These are phyloP conservation scores for Ischnura elegans DNA, from an alignment of 2,888 invertebrate genomes.

Conservation along the genomic window DNA sequence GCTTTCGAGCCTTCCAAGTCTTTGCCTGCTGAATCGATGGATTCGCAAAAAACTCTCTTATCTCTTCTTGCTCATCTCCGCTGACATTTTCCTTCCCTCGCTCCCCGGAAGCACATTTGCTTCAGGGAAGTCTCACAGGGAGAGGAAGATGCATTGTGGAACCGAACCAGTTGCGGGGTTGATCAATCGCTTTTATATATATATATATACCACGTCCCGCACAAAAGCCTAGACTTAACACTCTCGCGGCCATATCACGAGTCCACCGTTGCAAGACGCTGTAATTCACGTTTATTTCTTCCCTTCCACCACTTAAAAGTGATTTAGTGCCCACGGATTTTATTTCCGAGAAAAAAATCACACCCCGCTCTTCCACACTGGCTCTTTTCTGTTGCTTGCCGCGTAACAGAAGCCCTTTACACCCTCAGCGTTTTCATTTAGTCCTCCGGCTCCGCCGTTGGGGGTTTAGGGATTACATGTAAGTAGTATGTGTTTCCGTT, in stretches of 20 bases:
- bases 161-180: constrained; percentile 20
- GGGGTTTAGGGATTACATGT: background rate
- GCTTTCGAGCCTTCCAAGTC: background rate
- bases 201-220: background rate
- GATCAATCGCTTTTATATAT: constrained; percentile 25
- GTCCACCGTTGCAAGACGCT: too few relatives aligned
- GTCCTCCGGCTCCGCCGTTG: background rate
- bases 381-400: background rate
- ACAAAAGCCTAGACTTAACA: background rate
- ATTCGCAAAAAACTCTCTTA: background rate
- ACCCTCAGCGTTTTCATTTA: background rate
- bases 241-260: background rate
- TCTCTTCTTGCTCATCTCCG: background rate
- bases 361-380: background rate
- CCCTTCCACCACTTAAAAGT: constrained; percentile 24
- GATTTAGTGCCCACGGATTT: constrained; percentile 14
- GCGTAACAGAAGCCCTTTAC: constrained; percentile 17
- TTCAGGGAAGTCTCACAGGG: background rate
- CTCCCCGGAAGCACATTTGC: constrained; percentile 7
- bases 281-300: constrained; percentile 24
- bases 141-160: constrained; percentile 9
- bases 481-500: background rate
- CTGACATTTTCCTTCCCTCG: background rate
- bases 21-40: background rate
- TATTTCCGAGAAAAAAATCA: background rate